phyloP scores from a whole-genome alignment of 2,113 vertebrate species.

The Chaetodon auriga region DNA sequence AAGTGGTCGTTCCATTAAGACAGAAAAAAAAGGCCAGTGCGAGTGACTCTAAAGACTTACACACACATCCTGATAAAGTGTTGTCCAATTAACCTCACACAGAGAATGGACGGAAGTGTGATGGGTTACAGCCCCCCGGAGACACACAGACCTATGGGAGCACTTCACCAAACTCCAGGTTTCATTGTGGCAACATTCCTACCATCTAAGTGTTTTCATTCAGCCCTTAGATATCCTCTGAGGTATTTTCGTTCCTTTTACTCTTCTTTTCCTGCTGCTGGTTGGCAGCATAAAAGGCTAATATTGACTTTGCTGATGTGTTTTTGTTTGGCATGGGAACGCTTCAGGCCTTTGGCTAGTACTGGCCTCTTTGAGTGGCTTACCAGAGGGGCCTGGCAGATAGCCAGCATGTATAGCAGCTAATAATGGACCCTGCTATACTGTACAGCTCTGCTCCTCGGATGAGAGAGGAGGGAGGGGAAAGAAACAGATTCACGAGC shows the following conservation, averaged over 20 bases:
- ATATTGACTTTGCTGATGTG: constrained; percentile 78
- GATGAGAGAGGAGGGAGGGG: constrained; percentile 11
- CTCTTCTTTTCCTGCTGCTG: constrained; percentile 47
- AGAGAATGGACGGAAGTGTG: constrained; percentile 64
- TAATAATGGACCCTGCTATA: constrained; percentile 63
- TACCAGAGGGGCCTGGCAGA: constrained; percentile 65
- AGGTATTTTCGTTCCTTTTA: constrained; percentile 59
- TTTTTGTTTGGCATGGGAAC: constrained; percentile 74
- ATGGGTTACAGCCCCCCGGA: constrained; percentile 60
- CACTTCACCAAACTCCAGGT: constrained; percentile 43
- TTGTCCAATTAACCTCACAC: constrained; percentile 70
- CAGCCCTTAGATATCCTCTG: constrained; percentile 52
- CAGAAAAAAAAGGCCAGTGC: neutral
- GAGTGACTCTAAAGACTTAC: constrained; percentile 37
- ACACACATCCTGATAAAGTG: constrained; percentile 57
- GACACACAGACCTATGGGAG: constrained; percentile 42
- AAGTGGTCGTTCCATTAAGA: constrained; percentile 44
- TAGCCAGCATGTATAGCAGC: constrained; percentile 60
- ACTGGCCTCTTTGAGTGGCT: constrained; percentile 66
- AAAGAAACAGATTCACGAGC: constrained; percentile 11
- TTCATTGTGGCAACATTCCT: constrained; percentile 22
- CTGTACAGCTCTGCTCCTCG: constrained; percentile 25
- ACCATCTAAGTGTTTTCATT: constrained; percentile 59
- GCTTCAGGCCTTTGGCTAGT: constrained; percentile 55
- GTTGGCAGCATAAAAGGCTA: constrained; percentile 68